A percentile compares a stretch with the other conserved stretches of the same genome.
These are phyloP conservation scores for Periparus ater DNA, from an alignment of 2,797 vertebrate genomes.

Conservation along the genomic window DNA sequence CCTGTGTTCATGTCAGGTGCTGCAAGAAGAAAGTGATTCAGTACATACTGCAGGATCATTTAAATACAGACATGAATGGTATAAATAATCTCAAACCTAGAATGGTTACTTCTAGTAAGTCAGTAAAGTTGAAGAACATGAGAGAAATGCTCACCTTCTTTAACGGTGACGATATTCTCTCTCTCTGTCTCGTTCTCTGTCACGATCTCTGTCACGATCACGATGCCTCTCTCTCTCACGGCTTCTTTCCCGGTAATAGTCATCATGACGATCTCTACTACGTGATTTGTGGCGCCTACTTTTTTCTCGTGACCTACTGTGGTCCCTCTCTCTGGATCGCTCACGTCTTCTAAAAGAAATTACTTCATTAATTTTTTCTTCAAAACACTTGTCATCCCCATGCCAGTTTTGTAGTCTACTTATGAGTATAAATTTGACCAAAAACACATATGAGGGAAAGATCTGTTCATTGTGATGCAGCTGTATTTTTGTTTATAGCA, in stretches of 20 bases:
- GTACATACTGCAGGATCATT: conserved; percentile 49
- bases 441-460: neutral
- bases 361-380: conserved; percentile 77
- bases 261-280: conserved; percentile 96
- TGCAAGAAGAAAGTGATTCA: conserved; percentile 68
- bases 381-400: neutral
- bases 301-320: conserved; percentile 97
- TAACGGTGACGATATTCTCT: conserved; percentile 96
- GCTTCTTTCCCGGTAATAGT: conserved; percentile 97
- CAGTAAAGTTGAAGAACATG: neutral
- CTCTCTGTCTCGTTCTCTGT: conserved; percentile 93
- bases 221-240: conserved; percentile 94
- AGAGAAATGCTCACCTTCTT: conserved; percentile 80
- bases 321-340: conserved; percentile 96
- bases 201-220: conserved; percentile 92
- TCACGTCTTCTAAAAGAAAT: conserved; percentile 92
- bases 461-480: neutral
- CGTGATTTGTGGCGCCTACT: conserved; percentile 96
- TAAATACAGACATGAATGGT: conserved; percentile 50
- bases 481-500: neutral
- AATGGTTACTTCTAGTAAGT: conserved; percentile 30
- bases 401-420: neutral
- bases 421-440: neutral
- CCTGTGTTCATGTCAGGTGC: conserved; percentile 42
- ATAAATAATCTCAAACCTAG: conserved; percentile 51